phyloP scores from a whole-genome alignment of 2,113 vertebrate species.

The Aythya baeri region DNA sequence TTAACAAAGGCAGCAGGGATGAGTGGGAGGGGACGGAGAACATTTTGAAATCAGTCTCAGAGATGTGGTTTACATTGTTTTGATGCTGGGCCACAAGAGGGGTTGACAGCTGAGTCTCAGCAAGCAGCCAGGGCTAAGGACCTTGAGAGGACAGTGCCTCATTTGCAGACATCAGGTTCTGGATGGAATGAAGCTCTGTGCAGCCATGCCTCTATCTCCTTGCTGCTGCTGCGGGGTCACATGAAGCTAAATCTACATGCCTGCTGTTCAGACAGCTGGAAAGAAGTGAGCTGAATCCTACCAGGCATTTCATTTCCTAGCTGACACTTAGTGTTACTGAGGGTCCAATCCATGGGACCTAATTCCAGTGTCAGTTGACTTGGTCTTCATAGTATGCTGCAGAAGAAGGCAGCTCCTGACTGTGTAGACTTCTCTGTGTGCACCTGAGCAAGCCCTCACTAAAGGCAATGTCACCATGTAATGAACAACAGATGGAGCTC shows the following conservation, averaged over 20 bases:
- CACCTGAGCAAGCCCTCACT: neutral
- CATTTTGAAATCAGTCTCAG: neutral
- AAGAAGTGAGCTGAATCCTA: neutral
- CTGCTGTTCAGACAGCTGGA: neutral
- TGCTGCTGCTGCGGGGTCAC: neutral
- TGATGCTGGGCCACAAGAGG: neutral
- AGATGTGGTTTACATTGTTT: neutral
- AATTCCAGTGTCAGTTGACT: neutral
- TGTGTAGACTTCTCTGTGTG: rapidly evolving
- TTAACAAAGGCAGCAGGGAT: neutral
- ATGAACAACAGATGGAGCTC: neutral
- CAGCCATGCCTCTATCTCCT: neutral
- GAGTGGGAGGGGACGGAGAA: neutral
- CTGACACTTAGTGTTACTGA: neutral
- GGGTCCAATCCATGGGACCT: neutral
- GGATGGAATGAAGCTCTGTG: neutral
- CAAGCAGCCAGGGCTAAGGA: neutral
- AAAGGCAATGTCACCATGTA: neutral
- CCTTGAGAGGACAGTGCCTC: neutral
- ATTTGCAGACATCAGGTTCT: neutral
- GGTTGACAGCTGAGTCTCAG: neutral
- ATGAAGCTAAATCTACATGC: rapidly evolving
- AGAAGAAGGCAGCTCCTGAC: neutral
- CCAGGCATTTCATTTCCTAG: neutral
- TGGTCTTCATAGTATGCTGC: neutral